Percentiles rank a stretch among this genome's conserved stretches.
Evolutionary conservation across 1,140 invertebrate species (phyloP).

Genomic region (Anagrus nilaparvatae): DNA sequence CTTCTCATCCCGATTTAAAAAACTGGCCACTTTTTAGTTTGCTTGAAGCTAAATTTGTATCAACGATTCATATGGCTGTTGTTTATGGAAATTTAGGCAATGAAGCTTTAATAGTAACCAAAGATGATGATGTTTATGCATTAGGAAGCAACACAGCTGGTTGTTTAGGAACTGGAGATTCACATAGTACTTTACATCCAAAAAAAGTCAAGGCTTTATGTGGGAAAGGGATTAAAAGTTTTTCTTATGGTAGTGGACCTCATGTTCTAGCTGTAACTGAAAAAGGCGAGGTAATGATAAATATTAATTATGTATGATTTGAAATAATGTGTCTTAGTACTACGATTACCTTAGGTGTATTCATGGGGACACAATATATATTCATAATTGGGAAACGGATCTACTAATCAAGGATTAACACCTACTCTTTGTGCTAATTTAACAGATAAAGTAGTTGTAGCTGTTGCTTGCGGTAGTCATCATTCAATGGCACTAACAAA

Average conservation of each 20-base stretch:
- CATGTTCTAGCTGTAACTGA: conserved; percentile 54
- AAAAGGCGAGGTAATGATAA: conserved; percentile 41
- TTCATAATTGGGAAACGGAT: conserved; percentile 52
- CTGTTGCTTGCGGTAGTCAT: conserved; percentile 54
- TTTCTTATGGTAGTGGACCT: conserved; percentile 56
- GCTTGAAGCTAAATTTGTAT: conserved; percentile 44
- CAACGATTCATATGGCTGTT: conserved; percentile 45
- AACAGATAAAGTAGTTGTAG: conserved; percentile 42
- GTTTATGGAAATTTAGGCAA: conserved; percentile 56
- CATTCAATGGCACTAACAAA: conserved; percentile 51
- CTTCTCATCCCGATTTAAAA: conserved; percentile 38
- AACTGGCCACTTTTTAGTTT: conserved; percentile 56
- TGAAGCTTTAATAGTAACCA: conserved; percentile 54
- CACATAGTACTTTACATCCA: conserved; percentile 47
- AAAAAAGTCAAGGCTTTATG: conserved; percentile 49
- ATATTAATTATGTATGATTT: too few species aligned
- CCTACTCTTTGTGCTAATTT: conserved; percentile 43
- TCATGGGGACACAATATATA: conserved; percentile 62
- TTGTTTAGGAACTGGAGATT: conserved; percentile 51
- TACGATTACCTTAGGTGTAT: too few species aligned
- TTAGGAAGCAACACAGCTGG: conserved; percentile 51
- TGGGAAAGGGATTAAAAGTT: conserved; percentile 48
- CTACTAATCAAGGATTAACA: conserved; percentile 44
- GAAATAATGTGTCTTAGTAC: too few species aligned
- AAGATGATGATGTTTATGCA: conserved; percentile 52